Evolutionary conservation across 2,113 vertebrate genomes (phyloP).

Genomic region (Platichthys flesus): DNA sequence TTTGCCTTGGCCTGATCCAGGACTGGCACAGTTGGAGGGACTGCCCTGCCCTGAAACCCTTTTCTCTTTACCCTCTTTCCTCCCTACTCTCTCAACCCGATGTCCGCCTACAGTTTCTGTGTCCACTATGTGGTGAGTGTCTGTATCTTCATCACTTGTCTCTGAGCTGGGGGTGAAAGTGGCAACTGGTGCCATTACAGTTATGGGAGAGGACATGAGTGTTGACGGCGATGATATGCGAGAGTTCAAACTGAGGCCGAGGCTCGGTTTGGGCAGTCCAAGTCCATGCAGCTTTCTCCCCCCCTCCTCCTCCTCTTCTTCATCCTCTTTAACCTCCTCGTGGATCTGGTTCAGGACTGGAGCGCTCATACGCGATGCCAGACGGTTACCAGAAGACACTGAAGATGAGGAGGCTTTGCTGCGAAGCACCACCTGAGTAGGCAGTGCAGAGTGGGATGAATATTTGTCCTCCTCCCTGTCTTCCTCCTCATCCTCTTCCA

Average conservation of each 20-base stretch:
- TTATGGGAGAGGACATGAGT: constrained; percentile 48
- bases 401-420: constrained; percentile 86
- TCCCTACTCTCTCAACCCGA: constrained; percentile 12
- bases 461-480: constrained; percentile 76
- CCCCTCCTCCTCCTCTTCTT: constrained; percentile 63
- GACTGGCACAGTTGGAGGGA: constrained; percentile 78
- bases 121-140: constrained; percentile 84
- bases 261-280: constrained; percentile 89
- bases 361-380: constrained; percentile 94
- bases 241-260: constrained; percentile 91
- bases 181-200: constrained; percentile 37
- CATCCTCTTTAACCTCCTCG: constrained; percentile 93
- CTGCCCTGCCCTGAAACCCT: constrained; percentile 65
- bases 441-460: constrained; percentile 77
- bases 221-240: constrained; percentile 49
- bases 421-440: constrained; percentile 91
- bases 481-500: constrained; percentile 97
- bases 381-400: constrained; percentile 87
- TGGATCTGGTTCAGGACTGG: constrained; percentile 98
- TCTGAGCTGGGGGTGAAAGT: constrained; percentile 89
- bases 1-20: constrained; percentile 74
- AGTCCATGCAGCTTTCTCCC: constrained; percentile 49
- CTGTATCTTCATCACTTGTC: constrained; percentile 92
- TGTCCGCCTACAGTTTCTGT: constrained; percentile 63
- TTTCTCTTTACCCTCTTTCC: constrained; percentile 32